Evolutionary conservation across 2,888 invertebrate genomes (phyloP), one percentile per base, ranked within the genome.

Genomic region (Nymphalis c-album): DNA sequence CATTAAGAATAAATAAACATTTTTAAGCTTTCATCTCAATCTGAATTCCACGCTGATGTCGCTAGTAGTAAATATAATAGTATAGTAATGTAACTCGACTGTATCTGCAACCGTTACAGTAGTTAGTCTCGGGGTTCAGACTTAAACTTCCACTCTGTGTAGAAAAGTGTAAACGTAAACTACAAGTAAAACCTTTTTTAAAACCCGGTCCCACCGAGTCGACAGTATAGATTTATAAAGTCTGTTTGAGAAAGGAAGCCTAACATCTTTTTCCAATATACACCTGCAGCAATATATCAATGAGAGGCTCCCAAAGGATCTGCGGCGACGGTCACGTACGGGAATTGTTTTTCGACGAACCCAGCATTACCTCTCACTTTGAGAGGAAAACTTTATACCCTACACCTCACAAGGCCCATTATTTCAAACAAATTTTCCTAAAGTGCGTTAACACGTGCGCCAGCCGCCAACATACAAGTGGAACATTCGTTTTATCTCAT

Each of bases 311-410:
- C 75, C 75, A 61, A 74, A 81, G 85, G 86, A 84, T 84, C 82
- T 82, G 83, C 79, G 82, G 84, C 82, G 79, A 81, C 80, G 85
- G 84, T 88, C 88, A 89, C 88, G 88, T 88, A 84, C 81, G 75
- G 77, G 79, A 80, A 85, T 83, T 88, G 88, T 87, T 89, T 88
- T 87, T 82, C 85, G 78, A 82, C 81, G 78, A 78, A 84, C 84
- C 85, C 80, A 75, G 77, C 80, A 83, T 85, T 85, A 86, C 83
- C 82, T 77, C 75, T 75, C 78, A 68, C 68, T 59, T 53, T 64
- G 62, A 58, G 64, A 62, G 64, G 64, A 64, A 70, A 70, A 70
- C 68, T 70, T 70, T 68, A 60, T 70, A 64, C 59, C 70, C 59
- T 70, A 68, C 64, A 59, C 61, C 51, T 76, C 76, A 62, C 58